phyloP scores from a whole-genome alignment of 2,888 invertebrate species.

The Habrosyne pyritoides region DNA sequence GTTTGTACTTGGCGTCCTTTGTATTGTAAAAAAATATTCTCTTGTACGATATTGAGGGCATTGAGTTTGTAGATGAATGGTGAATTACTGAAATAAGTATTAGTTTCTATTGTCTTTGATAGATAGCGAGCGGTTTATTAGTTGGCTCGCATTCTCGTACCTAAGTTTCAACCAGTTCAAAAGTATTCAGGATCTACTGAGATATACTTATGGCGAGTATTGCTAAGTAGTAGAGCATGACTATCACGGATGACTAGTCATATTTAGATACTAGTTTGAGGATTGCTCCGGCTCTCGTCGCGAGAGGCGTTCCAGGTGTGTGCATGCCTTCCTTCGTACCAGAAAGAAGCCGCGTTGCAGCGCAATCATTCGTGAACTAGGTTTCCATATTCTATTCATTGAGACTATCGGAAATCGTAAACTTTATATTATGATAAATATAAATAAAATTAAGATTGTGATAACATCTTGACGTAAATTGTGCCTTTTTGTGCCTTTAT shows the following conservation, averaged over 20 bases:
- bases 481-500: conserved; percentile 82
- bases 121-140: conserved; percentile 2
- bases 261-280: conserved; percentile 30
- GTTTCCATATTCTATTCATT: conserved; percentile 68
- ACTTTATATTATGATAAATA: conserved; percentile 52
- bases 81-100: conserved; percentile 8
- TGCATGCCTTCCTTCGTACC: conserved; percentile 72
- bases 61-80: conserved; percentile 11
- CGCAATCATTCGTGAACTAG: conserved; percentile 48
- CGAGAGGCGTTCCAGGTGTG: conserved; percentile 22
- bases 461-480: conserved; percentile 79
- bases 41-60: conserved; percentile 11
- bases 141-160: neutral
- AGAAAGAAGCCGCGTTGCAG: conserved; percentile 71
- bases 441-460: conserved; percentile 73
- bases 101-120: conserved; percentile 9
- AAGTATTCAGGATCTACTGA: conserved; percentile 3
- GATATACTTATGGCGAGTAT: conserved; percentile 26
- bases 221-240: conserved; percentile 43
- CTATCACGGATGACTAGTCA: conserved; percentile 59
- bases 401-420: conserved; percentile 75
- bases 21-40: neutral
- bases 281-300: neutral
- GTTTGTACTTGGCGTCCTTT: neutral
- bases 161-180: conserved; percentile 5